Percentiles rank a stretch among this genome's conserved stretches.
These are phyloP conservation scores for Odontamblyopus rebecca DNA, from an alignment of 2,797 vertebrate genomes.

Conservation along the genomic window DNA sequence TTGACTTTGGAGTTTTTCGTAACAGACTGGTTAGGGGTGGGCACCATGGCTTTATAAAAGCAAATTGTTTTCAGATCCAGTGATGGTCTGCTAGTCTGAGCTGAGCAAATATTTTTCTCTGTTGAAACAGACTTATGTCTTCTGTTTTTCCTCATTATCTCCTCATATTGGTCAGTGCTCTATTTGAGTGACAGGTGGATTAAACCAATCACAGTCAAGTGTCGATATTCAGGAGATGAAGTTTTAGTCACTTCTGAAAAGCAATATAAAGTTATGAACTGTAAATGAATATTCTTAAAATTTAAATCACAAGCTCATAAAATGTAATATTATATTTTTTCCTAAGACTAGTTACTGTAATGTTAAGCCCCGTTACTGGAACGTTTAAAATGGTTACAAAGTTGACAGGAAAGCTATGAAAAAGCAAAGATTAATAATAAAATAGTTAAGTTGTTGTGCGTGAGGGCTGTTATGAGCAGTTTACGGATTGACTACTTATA, in stretches of 20 bases:
- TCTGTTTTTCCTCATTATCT: no score
- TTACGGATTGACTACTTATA: constrained; percentile 18
- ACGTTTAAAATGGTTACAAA: constrained; percentile 14
- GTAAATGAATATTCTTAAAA: no score
- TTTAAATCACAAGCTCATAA: no score
- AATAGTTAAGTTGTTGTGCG: not conserved
- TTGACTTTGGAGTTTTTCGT: not conserved
- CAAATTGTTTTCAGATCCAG: no score
- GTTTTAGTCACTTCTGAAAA: not conserved
- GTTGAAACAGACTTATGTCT: no score
- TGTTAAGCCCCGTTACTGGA: not conserved
- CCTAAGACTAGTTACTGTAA: not conserved
- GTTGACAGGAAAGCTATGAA: not conserved
- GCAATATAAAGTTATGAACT: no score
- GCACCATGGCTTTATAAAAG: not conserved
- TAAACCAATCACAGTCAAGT: not conserved
- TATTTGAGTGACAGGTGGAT: not conserved
- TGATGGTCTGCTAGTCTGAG: not conserved
- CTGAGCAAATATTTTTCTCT: not conserved
- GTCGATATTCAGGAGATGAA: not conserved
- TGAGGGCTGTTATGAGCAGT: constrained; percentile 10
- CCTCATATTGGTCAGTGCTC: not conserved
- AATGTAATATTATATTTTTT: no score
- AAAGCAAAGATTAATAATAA: not conserved
- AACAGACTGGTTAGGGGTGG: not conserved